Conservation (phyloP, 2,797 vertebrate genomes). For the Gymnodraco acuticeps region DNA sequence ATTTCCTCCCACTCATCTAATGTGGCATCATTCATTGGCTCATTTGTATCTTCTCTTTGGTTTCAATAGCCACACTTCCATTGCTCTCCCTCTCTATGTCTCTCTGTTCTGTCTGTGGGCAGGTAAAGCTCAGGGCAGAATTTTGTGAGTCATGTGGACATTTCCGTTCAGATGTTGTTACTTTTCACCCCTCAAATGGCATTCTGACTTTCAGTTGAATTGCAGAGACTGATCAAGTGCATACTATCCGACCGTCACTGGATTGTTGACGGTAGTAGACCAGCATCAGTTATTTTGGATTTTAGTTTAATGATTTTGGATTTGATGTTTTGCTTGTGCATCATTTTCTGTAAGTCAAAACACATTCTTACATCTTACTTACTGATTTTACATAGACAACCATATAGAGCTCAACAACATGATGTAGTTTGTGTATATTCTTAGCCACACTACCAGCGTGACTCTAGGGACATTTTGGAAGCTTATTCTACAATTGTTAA, state of each 20-base stretch:
- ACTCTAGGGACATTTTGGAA: not conserved
- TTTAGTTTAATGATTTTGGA: not conserved
- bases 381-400: not conserved
- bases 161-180: constrained; percentile 23
- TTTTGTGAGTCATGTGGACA: constrained; percentile 45
- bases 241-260: not conserved
- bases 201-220: not conserved
- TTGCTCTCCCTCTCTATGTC: not conserved
- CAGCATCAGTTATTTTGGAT: not conserved
- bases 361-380: not conserved
- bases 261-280: not conserved
- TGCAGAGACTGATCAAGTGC: not conserved
- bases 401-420: not conserved
- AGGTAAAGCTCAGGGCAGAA: constrained; percentile 22
- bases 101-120: constrained; percentile 17
- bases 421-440: not conserved
- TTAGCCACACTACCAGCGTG: not conserved
- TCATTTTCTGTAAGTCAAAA: not conserved
- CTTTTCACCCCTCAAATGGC: not conserved
- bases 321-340: no score
- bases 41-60: constrained; percentile 14
- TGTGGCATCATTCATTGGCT: constrained; percentile 20
- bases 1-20: constrained; percentile 25
- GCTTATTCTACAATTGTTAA: no score
- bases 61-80: constrained; percentile 22